Percentiles rank a stretch among this genome's conserved stretches.
Evolutionary conservation across 92 coral and sea anemone genomes (phyloP).

Genomic region (Porites cylindrica): DNA sequence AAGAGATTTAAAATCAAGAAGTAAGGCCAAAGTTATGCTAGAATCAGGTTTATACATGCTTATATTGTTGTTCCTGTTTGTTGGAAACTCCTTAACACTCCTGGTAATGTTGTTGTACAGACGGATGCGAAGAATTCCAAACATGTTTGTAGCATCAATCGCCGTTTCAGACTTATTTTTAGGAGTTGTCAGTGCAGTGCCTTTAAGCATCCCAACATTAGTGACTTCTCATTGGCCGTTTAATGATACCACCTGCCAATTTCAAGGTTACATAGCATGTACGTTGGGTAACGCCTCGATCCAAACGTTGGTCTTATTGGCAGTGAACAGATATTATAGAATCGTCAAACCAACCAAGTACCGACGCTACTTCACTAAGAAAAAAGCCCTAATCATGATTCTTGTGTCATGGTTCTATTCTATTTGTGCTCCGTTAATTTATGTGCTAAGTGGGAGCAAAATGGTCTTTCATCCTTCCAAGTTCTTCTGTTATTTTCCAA

Average conservation of each 20-base stretch:
- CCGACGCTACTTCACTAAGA: no score
- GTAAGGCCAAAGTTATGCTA: slow-evolving; percentile 31
- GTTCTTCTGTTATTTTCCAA: no score
- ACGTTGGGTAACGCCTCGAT: slow-evolving; percentile 57
- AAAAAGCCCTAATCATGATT: no score
- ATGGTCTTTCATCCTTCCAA: no score
- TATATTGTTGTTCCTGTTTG: slow-evolving; percentile 42
- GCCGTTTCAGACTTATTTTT: slow-evolving; percentile 71
- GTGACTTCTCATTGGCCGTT: slow-evolving; percentile 69
- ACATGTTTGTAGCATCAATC: slow-evolving; percentile 59
- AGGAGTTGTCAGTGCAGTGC: slow-evolving; percentile 40
- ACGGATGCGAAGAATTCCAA: slow-evolving; percentile 50
- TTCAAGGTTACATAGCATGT: slow-evolving; percentile 12
- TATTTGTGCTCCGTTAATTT: no score
- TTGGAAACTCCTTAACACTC: slow-evolving; percentile 64
- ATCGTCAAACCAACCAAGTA: no score
- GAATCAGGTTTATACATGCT: slow-evolving; percentile 45
- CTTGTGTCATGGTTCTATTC: no score
- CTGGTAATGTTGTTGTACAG: slow-evolving; percentile 42
- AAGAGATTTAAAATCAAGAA: slow-evolving; percentile 47
- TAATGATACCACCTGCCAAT: slow-evolving; percentile 43
- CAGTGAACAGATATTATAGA: no score
- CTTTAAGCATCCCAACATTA: slow-evolving; percentile 42
- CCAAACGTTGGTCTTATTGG: slow-evolving; percentile 55
- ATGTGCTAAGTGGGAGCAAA: no score